Percentiles rank a stretch among this genome's conserved stretches.
Conservation (phyloP, 2,113 vertebrate species). For the Varanus komodoensis region DNA sequence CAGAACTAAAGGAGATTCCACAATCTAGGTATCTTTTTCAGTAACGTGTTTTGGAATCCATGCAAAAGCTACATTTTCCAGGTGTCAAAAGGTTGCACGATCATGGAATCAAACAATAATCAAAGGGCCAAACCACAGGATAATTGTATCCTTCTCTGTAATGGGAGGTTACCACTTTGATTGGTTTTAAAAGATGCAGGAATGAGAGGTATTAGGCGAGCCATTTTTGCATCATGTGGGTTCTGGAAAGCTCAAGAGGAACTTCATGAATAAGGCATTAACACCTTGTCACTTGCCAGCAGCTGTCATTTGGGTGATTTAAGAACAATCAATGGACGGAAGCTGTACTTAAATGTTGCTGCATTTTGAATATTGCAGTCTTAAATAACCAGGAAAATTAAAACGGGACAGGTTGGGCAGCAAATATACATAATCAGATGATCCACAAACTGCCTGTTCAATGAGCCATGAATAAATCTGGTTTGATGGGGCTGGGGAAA, state of each 20-base stretch:
- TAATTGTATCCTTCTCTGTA: neutral
- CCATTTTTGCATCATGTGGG: neutral
- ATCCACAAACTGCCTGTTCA: constrained; percentile 10
- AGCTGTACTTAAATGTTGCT: constrained; percentile 33
- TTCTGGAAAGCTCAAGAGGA: constrained; percentile 10
- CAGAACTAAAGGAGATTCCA: neutral
- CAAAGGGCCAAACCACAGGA: neutral
- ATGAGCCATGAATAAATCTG: constrained; percentile 35
- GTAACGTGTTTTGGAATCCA: neutral
- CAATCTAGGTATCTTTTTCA: neutral
- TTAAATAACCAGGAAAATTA: constrained; percentile 40
- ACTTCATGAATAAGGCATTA: constrained; percentile 43
- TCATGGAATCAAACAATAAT: neutral
- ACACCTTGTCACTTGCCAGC: constrained; percentile 20
- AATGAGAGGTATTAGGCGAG: neutral
- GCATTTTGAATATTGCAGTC: constrained; percentile 29
- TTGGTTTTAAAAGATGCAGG: neutral
- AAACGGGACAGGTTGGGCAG: constrained; percentile 28
- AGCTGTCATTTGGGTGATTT: constrained; percentile 35
- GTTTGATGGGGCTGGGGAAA: neutral
- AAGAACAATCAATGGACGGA: constrained; percentile 31
- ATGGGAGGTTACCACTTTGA: neutral
- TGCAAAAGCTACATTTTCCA: neutral
- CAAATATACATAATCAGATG: constrained; percentile 30
- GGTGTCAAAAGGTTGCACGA: neutral